A percentile compares a stretch with the other conserved stretches of the same genome.
Conservation (phyloP, 2,113 vertebrate species). For the Salvelinus sp. region DNA sequence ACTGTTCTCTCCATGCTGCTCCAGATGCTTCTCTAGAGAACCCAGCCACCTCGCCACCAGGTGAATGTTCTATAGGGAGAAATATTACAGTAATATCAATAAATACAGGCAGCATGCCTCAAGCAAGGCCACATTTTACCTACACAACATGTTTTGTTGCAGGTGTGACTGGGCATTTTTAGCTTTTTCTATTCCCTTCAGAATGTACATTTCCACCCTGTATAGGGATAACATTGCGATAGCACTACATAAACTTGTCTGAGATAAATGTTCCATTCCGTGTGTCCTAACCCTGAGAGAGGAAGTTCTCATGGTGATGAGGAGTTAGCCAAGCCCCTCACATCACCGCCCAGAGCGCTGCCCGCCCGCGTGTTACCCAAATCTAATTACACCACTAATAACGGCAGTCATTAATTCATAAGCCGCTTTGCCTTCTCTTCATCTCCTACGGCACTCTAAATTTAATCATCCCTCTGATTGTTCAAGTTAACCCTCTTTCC, state of each 20-base stretch:
- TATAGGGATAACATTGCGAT: conserved; percentile 38
- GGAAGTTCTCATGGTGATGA: conserved; percentile 65
- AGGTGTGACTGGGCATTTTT: background rate
- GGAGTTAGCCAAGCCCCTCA: conserved; percentile 42
- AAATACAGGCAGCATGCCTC: background rate
- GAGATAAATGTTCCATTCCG: conserved; percentile 67
- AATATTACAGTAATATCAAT: background rate
- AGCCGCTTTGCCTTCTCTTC: conserved; percentile 73
- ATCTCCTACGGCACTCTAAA: conserved; percentile 66
- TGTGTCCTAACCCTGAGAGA: conserved; percentile 60
- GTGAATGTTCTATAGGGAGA: conserved; percentile 87
- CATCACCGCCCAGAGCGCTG: conserved; percentile 50
- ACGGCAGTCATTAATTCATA: conserved; percentile 74
- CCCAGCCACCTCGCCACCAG: conserved; percentile 91
- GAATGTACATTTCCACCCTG: background rate
- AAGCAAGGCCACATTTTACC: background rate
- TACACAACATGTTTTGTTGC: background rate
- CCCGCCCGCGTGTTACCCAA: conserved; percentile 52
- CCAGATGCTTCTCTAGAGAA: conserved; percentile 88
- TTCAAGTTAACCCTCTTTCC: conserved; percentile 56
- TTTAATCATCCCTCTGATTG: conserved; percentile 68
- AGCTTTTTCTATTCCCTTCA: background rate
- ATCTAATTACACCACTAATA: conserved; percentile 74
- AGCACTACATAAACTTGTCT: conserved; percentile 53
- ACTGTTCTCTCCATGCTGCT: conserved; percentile 79